Evolutionary conservation across 92 coral and sea anemone genomes (phyloP).

Genomic region (Galaxea fascicularis): DNA sequence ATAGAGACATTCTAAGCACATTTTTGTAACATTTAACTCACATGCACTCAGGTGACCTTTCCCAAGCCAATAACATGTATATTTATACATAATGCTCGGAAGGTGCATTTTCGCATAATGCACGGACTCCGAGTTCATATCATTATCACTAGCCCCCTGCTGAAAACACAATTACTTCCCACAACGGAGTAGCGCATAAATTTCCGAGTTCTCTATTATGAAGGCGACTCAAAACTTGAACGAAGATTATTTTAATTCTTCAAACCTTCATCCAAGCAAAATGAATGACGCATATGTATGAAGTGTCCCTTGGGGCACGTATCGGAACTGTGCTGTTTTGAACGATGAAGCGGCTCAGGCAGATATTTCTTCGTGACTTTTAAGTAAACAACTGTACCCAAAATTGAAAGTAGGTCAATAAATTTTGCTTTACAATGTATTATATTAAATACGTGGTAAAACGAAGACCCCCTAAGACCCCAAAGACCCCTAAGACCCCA

Average conservation of each 20-base stretch:
- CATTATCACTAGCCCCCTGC: constrained; percentile 23
- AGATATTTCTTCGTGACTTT: too few relatives aligned
- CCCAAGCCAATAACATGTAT: not conserved
- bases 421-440: too few relatives aligned
- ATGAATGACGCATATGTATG: not conserved
- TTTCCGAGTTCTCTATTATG: not conserved
- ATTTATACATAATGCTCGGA: not conserved
- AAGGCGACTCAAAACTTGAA: not conserved
- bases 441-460: too few relatives aligned
- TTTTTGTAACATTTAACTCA: not conserved
- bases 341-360: too few relatives aligned
- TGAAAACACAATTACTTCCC: constrained; percentile 27
- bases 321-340: too few relatives aligned
- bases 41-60: not conserved
- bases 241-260: not conserved
- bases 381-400: too few relatives aligned
- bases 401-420: too few relatives aligned
- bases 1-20: not conserved
- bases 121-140: not conserved
- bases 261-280: not conserved
- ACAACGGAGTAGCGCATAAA: constrained; percentile 22
- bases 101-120: not conserved
- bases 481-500: too few relatives aligned
- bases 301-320: not conserved
- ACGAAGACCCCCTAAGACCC: too few relatives aligned